Evolutionary conservation across 1,140 invertebrate species (phyloP).

Genomic region (Cephus cinctus): DNA sequence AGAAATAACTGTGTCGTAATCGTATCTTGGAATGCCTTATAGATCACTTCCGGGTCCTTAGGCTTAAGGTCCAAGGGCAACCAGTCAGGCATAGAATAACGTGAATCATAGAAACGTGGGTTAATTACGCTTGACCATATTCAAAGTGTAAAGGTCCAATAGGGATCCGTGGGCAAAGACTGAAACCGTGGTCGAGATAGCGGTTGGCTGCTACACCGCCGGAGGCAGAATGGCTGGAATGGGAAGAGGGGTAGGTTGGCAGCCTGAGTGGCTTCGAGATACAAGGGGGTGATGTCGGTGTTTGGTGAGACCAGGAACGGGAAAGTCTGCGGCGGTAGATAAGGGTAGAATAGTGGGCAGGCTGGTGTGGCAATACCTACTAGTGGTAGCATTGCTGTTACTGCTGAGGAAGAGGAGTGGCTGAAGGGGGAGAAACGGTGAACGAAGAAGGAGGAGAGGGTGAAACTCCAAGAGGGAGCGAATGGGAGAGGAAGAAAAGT

Average conservation of each 20-base stretch:
- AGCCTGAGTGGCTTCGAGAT: slow-evolving; percentile 36
- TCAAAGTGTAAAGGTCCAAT: no score
- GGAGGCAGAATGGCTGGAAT: slow-evolving; percentile 17
- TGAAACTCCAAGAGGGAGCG: slow-evolving; percentile 12
- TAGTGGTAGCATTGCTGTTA: slow-evolving; percentile 7
- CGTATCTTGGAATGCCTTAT: no score
- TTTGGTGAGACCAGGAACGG: slow-evolving; percentile 40
- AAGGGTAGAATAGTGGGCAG: slow-evolving; percentile 31
- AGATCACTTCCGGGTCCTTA: no score
- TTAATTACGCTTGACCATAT: no score
- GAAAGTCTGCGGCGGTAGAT: slow-evolving; percentile 46
- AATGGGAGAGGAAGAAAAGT: slow-evolving; percentile 12
- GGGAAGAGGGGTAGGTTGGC: slow-evolving; percentile 20
- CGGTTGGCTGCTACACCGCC: neutral
- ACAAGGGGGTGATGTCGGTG: slow-evolving; percentile 36
- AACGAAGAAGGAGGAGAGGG: slow-evolving; percentile 11
- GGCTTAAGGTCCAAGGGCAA: no score
- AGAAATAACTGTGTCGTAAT: no score
- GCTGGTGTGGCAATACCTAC: slow-evolving; percentile 1
- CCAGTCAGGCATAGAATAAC: no score
- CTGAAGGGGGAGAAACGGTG: slow-evolving; percentile 3
- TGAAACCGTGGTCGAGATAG: neutral
- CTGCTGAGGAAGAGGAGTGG: slow-evolving; percentile 10
- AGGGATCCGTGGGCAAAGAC: neutral
- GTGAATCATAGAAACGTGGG: no score